phyloP scores from a whole-genome alignment of 2,797 vertebrate species.

The Acrocephalus scirpaceus region DNA sequence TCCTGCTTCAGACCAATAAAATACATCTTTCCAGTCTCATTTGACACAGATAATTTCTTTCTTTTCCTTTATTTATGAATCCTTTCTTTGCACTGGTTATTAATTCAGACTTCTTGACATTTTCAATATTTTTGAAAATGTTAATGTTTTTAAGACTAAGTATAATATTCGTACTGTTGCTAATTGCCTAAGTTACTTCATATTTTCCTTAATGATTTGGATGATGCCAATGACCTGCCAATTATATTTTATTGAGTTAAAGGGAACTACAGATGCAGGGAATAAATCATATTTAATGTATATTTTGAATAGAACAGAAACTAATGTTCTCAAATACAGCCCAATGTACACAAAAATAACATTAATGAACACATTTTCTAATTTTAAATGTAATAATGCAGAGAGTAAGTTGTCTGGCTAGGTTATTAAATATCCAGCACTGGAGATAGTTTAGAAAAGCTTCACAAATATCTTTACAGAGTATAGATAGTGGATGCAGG shows the following conservation, averaged over 20 bases:
- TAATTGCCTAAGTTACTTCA: background rate
- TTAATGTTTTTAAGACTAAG: background rate
- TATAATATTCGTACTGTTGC: background rate
- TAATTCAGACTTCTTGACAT: background rate
- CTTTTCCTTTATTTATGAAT: background rate
- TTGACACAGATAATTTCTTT: background rate
- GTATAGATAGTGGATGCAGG: background rate
- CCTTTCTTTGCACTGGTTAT: background rate
- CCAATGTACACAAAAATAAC: background rate
- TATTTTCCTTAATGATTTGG: background rate
- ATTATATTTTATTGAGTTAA: background rate
- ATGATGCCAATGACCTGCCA: background rate
- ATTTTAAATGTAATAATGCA: background rate
- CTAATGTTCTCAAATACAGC: background rate
- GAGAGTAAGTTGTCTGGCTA: background rate
- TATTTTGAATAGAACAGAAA: background rate
- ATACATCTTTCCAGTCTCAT: background rate
- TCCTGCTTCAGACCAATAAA: background rate
- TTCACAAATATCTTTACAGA: background rate
- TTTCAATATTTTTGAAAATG: background rate
- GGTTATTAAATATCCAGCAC: background rate
- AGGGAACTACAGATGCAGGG: background rate
- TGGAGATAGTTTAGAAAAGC: background rate
- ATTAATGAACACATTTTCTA: background rate
- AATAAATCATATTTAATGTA: background rate